These are phyloP conservation scores for Endomychus coccineus DNA, from an alignment of 2,888 invertebrate species.

Conservation along the genomic window DNA sequence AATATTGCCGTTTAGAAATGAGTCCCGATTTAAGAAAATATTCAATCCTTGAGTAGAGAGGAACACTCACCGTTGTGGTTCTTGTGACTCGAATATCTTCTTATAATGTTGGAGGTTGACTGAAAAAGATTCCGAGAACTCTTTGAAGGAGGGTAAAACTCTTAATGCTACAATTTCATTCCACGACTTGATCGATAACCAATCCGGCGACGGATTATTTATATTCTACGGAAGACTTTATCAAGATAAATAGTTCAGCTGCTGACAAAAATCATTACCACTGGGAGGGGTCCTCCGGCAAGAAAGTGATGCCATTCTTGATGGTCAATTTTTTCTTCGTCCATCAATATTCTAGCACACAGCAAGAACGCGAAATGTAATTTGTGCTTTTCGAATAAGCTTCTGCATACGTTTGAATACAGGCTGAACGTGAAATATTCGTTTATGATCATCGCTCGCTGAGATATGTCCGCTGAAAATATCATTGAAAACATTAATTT, in stretches of 20 bases:
- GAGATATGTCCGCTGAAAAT: slow-evolving; percentile 58
- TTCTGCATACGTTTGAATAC: slow-evolving; percentile 81
- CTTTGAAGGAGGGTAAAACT: slow-evolving; percentile 53
- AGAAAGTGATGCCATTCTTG: slow-evolving; percentile 70
- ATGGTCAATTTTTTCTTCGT: slow-evolving; percentile 51
- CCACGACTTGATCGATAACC: slow-evolving; percentile 79
- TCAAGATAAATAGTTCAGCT: neutral
- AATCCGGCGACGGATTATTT: slow-evolving; percentile 68
- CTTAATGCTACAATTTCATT: slow-evolving; percentile 68
- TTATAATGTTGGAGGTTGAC: slow-evolving; percentile 50
- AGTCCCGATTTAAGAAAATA: neutral
- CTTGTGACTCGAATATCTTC: slow-evolving; percentile 57
- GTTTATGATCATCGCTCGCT: slow-evolving; percentile 71
- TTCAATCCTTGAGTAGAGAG: slow-evolving; percentile 38
- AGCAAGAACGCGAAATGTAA: slow-evolving; percentile 74
- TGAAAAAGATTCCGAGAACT: slow-evolving; percentile 57
- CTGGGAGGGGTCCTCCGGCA: slow-evolving; percentile 59
- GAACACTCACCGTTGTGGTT: slow-evolving; percentile 48
- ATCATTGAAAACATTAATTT: too few relatives aligned
- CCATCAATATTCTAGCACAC: slow-evolving; percentile 60
- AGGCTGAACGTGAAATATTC: slow-evolving; percentile 76
- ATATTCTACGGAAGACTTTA: slow-evolving; percentile 39
- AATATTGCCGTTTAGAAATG: too few relatives aligned
- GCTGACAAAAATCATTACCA: slow-evolving; percentile 35
- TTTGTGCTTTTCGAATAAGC: slow-evolving; percentile 85